Base-by-base conservation (phyloP, 2,113 vertebrate species). In the Pyrgilauda ruficollis region DNA sequence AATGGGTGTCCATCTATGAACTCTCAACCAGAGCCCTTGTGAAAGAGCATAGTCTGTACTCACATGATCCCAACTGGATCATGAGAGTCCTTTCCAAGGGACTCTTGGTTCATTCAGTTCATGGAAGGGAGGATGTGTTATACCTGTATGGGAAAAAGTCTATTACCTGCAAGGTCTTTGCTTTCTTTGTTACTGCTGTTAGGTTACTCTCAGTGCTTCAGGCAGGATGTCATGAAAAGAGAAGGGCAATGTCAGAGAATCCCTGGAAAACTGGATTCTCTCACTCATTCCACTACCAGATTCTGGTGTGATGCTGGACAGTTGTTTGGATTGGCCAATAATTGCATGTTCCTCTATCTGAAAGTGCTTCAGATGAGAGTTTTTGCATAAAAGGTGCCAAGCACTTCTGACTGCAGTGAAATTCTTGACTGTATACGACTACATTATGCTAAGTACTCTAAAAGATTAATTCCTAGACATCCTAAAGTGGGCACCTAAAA, bases 401-500 rank as follows among this genome's bases (percentile, higher is more conserved):
- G 46, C 35, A 74, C 35, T 93, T 58, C 23, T 52, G 84, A 50
- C 39, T 81, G 43, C 52, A 84, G 64, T 39, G 64, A 93, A 70
- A 63, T 70, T 90, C 68, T 31, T 86, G 43, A 90, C 55, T 50
- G 19, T 67, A 46, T 93, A 33, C 0, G 24, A 62, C 27, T 77
- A 59, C 33, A 50, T 95, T 89, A 90, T 47, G 73, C 68, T 84
- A 92, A 94, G 47, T 70, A 81, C 64, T 89, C 68, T 78, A 84
- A 84, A 92, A 93, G 70, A 90, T 74, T 92, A 92, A 81, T 63
- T 94, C 76, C 61, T 72, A 93, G 86, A 75, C 47, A 93, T 78
- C n/a, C 35, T 96, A 81, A 92, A 90, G 59, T 81, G 79, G 55
- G 61, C 76, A 88, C 33, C 85, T 93, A 94, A 94, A 90, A 88